These are phyloP conservation scores for Orchesella flavescens DNA, from an alignment of 2,888 invertebrate species.

Conservation along the genomic window DNA sequence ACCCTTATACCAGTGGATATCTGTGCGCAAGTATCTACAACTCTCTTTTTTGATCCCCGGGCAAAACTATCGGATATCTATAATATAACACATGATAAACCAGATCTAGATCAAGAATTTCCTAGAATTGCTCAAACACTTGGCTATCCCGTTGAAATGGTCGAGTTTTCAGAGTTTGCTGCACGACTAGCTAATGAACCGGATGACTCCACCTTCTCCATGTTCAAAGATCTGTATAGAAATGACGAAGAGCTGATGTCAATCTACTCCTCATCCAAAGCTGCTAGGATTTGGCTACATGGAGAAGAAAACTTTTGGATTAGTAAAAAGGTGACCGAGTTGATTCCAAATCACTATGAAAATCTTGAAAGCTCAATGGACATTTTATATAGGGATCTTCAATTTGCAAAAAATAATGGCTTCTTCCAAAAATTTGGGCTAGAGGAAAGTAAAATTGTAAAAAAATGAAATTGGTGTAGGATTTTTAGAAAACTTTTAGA, in stretches of 20 bases:
- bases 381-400: not conserved
- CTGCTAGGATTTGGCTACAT: not conserved
- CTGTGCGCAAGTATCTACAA: slow-evolving; percentile 1
- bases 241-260: not conserved
- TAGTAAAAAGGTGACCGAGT: not conserved
- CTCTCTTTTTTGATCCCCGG: slow-evolving; percentile 32
- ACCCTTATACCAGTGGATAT: slow-evolving; percentile 27
- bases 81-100: slow-evolving; percentile 29
- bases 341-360: not conserved
- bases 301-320: slow-evolving; percentile 6
- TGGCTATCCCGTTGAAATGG: slow-evolving; percentile 30
- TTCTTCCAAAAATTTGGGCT: not conserved
- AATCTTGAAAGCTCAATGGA: not conserved
- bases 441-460: too few species aligned
- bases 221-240: slow-evolving; percentile 20
- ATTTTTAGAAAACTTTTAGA: not conserved
- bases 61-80: slow-evolving; percentile 11
- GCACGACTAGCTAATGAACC: slow-evolving; percentile 10
- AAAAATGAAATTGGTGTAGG: too few species aligned
- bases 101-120: slow-evolving; percentile 38
- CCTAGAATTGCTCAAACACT: slow-evolving; percentile 24
- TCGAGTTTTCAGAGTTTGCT: slow-evolving; percentile 34
- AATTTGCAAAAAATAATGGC: not conserved
- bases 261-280: not conserved
- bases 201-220: not conserved